These are phyloP conservation scores for Brachypalpus laphriformis DNA, from an alignment of 2,888 invertebrate genomes.

Conservation along the genomic window DNA sequence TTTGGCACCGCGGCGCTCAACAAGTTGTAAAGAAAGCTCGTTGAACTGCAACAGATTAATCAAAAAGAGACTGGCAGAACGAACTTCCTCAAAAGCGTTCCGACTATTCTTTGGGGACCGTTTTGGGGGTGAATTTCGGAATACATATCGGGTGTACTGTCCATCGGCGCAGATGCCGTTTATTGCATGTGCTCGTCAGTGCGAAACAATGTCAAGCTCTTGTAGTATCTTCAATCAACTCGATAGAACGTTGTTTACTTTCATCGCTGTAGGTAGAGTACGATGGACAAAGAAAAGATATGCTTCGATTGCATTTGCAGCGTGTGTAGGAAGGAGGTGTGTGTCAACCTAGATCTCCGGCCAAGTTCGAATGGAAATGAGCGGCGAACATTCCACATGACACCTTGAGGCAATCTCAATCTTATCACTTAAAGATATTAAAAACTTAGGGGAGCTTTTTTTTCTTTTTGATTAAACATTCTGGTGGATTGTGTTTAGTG, in stretches of 20 bases:
- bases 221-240: conserved; percentile 1
- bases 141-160: too few species aligned
- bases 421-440: conserved; percentile 24
- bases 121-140: background rate
- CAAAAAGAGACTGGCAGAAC: background rate
- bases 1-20: conserved; percentile 30
- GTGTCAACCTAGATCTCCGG: background rate
- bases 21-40: conserved; percentile 64
- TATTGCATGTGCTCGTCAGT: background rate
- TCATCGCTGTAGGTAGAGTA: background rate
- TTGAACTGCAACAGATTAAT: conserved; percentile 26
- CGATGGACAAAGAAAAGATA: background rate
- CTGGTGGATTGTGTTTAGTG: background rate
- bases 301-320: conserved; percentile 7
- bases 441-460: conserved; percentile 2
- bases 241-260: conserved; percentile 1
- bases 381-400: background rate
- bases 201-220: conserved; percentile 12
- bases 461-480: background rate
- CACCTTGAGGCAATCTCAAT: background rate
- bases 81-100: background rate
- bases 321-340: background rate
- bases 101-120: background rate
- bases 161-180: background rate
- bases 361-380: conserved; percentile 1